Percentiles rank a stretch among this genome's conserved stretches.
Conservation (phyloP, 2,797 vertebrate species). For the Parotocinclus haroldoi region DNA sequence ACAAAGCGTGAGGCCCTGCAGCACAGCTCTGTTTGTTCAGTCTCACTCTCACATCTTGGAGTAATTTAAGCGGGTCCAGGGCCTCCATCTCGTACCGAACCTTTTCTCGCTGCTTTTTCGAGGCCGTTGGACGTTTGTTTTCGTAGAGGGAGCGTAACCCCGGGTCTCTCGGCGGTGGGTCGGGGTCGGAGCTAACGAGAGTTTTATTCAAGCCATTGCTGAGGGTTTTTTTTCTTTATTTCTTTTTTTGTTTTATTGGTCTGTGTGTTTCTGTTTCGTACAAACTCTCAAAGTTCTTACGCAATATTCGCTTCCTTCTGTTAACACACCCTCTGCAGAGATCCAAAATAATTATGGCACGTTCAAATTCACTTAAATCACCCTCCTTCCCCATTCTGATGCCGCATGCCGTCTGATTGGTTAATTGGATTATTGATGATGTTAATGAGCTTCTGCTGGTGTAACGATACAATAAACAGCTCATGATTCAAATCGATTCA, state of each 20-base stretch:
- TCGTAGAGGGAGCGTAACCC: conserved; percentile 13
- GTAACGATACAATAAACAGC: too few relatives aligned
- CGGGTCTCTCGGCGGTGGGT: conserved; percentile 34
- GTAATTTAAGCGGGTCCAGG: conserved; percentile 48
- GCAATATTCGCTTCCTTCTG: too few relatives aligned
- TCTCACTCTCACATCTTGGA: conserved; percentile 46
- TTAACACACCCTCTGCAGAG: too few relatives aligned
- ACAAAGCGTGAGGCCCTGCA: conserved; percentile 16
- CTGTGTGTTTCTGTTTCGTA: neutral
- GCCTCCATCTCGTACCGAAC: conserved; percentile 37
- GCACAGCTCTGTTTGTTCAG: conserved; percentile 45
- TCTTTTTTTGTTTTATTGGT: neutral
- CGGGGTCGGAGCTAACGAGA: conserved; percentile 26
- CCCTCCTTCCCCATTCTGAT: too few relatives aligned
- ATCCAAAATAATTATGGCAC: too few relatives aligned
- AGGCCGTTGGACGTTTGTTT: conserved; percentile 29
- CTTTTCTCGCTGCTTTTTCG: conserved; percentile 12
- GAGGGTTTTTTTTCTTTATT: neutral
- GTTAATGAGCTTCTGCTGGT: too few relatives aligned
- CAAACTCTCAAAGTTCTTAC: too few relatives aligned
- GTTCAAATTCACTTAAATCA: too few relatives aligned
- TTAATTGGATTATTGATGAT: too few relatives aligned
- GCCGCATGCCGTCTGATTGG: too few relatives aligned
- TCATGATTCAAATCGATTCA: too few relatives aligned
- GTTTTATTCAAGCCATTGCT: conserved; percentile 47